These are phyloP conservation scores for Bradypodion ventrale DNA, from an alignment of 2,797 vertebrate genomes.

Conservation along the genomic window DNA sequence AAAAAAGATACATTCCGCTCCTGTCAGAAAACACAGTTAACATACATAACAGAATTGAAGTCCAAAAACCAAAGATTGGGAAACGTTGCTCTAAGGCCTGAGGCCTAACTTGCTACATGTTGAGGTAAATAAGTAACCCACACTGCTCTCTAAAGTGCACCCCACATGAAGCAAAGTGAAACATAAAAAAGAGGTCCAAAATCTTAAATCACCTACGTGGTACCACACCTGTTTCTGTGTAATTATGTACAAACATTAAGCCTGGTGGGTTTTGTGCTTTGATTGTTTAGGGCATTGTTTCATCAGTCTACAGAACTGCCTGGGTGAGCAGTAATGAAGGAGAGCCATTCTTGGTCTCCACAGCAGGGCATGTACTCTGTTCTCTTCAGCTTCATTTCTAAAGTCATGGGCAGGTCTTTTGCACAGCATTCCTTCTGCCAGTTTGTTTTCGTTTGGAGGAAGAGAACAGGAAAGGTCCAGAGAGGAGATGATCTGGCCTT, in stretches of 20 bases:
- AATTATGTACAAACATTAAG: neutral
- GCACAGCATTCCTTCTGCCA: conserved; percentile 22
- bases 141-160: neutral
- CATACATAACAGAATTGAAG: no score
- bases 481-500: conserved; percentile 32
- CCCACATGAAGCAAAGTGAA: neutral
- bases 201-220: neutral
- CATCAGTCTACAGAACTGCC: neutral
- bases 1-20: no score
- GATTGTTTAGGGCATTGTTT: neutral
- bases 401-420: neutral
- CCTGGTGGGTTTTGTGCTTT: neutral
- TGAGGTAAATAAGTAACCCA: neutral
- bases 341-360: neutral
- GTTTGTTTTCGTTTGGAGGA: conserved; percentile 49
- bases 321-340: conserved; percentile 8
- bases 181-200: neutral
- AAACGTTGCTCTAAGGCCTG: no score
- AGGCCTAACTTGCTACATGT: neutral
- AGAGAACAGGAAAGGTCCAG: conserved; percentile 33
- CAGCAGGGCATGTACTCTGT: neutral
- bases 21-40: no score
- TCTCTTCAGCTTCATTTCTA: conserved; percentile 4
- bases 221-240: neutral
- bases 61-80: no score